A percentile compares a stretch with the other conserved stretches of the same genome.
Conservation (phyloP, 2,797 vertebrate species). For the Mycteria americana region DNA sequence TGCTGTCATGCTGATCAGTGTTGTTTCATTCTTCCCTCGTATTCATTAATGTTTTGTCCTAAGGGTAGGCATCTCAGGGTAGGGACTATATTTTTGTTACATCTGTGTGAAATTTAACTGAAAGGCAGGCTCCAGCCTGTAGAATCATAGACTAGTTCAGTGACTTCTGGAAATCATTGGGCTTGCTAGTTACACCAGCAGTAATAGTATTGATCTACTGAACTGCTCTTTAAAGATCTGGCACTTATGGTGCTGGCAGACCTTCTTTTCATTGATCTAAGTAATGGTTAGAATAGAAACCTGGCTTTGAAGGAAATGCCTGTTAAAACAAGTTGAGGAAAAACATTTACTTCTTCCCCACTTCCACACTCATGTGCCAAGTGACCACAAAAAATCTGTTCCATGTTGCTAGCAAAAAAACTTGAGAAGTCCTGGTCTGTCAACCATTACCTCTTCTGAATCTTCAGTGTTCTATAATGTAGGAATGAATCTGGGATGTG, state of each 20-base stretch:
- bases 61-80: not conserved
- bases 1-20: not conserved
- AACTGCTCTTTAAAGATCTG: not conserved
- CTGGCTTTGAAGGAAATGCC: not conserved
- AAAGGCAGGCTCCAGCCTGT: not conserved
- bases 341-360: not conserved
- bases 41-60: not conserved
- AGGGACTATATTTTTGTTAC: not conserved
- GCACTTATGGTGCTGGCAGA: not conserved
- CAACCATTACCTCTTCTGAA: not conserved
- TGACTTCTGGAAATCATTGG: not conserved
- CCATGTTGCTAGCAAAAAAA: not conserved
- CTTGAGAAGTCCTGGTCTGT: not conserved
- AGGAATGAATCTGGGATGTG: not conserved
- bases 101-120: not conserved
- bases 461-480: not conserved
- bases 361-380: not conserved
- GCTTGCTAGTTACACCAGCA: not conserved
- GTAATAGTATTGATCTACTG: not conserved
- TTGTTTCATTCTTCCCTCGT: not conserved
- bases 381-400: not conserved
- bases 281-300: not conserved
- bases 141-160: not conserved
- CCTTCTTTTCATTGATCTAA: not conserved
- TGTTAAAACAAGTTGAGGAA: not conserved